Base-by-base conservation (phyloP, 2,113 vertebrate species). In the Xiphophorus maculatus region DNA sequence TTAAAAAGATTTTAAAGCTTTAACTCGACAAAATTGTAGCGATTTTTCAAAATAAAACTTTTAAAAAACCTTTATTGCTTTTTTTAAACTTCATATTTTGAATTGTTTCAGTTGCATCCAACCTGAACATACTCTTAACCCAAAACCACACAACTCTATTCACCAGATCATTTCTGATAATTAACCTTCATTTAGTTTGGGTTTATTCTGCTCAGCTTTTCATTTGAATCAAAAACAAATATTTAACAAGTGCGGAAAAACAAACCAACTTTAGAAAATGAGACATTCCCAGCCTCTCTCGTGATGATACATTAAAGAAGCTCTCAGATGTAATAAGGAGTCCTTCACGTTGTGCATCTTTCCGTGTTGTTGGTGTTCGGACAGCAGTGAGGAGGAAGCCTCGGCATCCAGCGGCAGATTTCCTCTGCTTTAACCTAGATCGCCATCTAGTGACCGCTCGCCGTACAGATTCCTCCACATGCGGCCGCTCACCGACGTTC, bases 401-500 rank as follows among this genome's bases (percentile, higher is more conserved):
- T 84, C 44, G 11, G 64, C 33, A 63, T 74, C 66, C 81, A 79
- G 81, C 6, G 19, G 33, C 54, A 44, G 15, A 58, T 7, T 19
- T 33, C 32, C 60, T 13, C 86, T 85, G 74, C 87, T 91, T 90
- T 89, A 89, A 92, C 90, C 90, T 84, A 82, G 78, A 90, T 91
- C 85, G 86, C 92, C 92, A 92, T 93, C 91, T 93, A 93, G 90
- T 90, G 92, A 73, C 58, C 1, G 1, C 0, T 2, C 0, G 0
- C 25, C 10, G 73, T 17, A 82, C 60, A 1, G 40, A 29, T 64
- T 8, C 8, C 3, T 19, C 3, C 11, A 11, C 35, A 13, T 61
- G 2, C 15, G 67, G 15, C 22, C 22, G 3, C 8, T 60, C 28
- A 35, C 6, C 33, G 25, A 32, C 30, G 62, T 60, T 2, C n/a